Conservation (phyloP, 1,140 invertebrate species). For the Nymphalis io region DNA sequence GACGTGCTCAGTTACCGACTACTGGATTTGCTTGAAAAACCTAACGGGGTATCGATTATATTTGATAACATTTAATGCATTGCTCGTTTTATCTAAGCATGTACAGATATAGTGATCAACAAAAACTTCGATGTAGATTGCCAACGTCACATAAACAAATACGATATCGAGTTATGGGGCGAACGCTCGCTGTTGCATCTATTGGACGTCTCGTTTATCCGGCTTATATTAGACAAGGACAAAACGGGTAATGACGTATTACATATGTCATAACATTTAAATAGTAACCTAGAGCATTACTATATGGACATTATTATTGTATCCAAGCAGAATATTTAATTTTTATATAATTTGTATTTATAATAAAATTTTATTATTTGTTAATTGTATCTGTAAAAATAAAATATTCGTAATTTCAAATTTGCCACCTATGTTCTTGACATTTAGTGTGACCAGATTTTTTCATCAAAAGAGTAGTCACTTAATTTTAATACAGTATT, state of each 20-base stretch:
- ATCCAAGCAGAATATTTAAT: not conserved
- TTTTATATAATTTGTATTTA: not conserved
- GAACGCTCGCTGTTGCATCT: constrained; percentile 7
- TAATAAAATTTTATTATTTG: not conserved
- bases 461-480: no score
- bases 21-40: constrained; percentile 30
- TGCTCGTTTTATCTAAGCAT: constrained; percentile 8
- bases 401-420: not conserved
- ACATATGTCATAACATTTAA: constrained; percentile 8
- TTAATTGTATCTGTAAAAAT: not conserved
- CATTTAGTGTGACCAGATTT: constrained; percentile 10
- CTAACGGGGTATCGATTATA: constrained; percentile 9
- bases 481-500: no score
- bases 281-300: not conserved
- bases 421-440: constrained; percentile 1
- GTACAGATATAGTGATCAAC: not conserved
- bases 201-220: constrained; percentile 10
- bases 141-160: not conserved
- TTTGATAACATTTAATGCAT: constrained; percentile 3
- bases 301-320: not conserved
- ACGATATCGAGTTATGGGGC: not conserved
- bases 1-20: constrained; percentile 58
- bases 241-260: constrained; percentile 28
- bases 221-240: constrained; percentile 13
- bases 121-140: constrained; percentile 18